Evolutionary conservation across 2,888 invertebrate species (phyloP), one percentile per base, ranked within the genome.

Genomic region (Agonum fuliginosum): DNA sequence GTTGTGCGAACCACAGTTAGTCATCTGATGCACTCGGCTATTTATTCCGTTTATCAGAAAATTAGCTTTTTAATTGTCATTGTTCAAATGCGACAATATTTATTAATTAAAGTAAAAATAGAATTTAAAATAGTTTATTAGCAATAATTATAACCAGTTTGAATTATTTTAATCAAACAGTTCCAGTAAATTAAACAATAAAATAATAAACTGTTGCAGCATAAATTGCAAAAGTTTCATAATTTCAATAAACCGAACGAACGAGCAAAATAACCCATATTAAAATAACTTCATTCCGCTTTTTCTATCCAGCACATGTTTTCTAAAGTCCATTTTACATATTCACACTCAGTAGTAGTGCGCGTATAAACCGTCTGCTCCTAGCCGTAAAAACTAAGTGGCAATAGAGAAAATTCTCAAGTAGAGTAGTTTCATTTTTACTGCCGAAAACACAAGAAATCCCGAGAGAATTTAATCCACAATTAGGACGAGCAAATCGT

Each of bases 361-460:
- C 20, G n/a, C 27, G 22, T 67, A 67, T 37, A 67, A 67, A 37
- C 67, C 19, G 8, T 30, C 19, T 14, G 30, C 17, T 10, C 27
- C 24, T 70, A 70, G 12, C 27, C 70, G 46, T 70, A 70, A 70
- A 70, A 70, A 46, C 46, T 70, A 70, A 70, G 70, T 70, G 43
- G 27, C 70, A 46, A 70, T 5, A 8, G 46, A 24, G 70, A 70
- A 46, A n/a, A 19, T 8, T 54, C 67, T 2, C 6, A 41, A 27
- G 0, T 17, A 12, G 37, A 17, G 37, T 19, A 41, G 67, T 67
- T 41, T n/a, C 20, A 67, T 67, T 67, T 67, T 37, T 67, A 67
- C 37, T 12, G 10, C 22, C 12, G 19, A 41, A 67, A 41, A 58
- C 17, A 48, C 27, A 17, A n/a, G 62, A 17, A 54, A 12, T 54